Percentiles rank a stretch among this genome's conserved stretches.
These are phyloP conservation scores for Fregata magnificens DNA, from an alignment of 2,113 vertebrate genomes.

Conservation along the genomic window DNA sequence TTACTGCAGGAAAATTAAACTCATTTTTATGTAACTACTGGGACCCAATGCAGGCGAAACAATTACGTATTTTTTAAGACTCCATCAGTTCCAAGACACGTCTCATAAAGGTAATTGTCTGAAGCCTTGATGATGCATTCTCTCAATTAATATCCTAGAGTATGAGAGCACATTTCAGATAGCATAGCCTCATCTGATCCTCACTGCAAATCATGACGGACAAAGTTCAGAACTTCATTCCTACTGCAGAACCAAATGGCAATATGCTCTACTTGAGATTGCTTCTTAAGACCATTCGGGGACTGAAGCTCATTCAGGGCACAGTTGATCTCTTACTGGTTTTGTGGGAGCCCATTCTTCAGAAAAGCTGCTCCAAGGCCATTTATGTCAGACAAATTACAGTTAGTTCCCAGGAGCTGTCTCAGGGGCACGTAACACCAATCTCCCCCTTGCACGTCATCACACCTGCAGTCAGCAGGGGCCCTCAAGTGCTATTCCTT, in stretches of 20 bases:
- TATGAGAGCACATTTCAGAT: not conserved
- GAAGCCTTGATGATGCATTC: not conserved
- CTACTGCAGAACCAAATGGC: not conserved
- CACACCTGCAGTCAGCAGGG: conserved; percentile 4
- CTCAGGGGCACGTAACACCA: not conserved
- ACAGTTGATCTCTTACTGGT: not conserved
- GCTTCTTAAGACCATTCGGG: not conserved
- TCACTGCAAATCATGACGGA: not conserved
- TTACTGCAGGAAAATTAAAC: conserved; percentile 39
- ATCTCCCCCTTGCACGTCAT: not conserved
- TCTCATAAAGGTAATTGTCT: conserved; percentile 23
- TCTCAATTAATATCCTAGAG: conserved; percentile 3
- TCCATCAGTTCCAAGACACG: not conserved
- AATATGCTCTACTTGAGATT: not conserved
- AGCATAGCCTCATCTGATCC: not conserved
- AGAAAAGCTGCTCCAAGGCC: not conserved
- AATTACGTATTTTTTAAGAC: not conserved
- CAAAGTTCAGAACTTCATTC: not conserved
- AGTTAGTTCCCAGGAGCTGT: not conserved
- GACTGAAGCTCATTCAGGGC: not conserved
- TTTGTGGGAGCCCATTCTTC: not conserved
- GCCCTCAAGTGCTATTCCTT: not conserved
- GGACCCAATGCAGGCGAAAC: not conserved
- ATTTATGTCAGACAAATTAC: not conserved
- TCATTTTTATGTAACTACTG: conserved; percentile 36